A percentile compares a stretch with the other conserved stretches of the same genome.
These are phyloP conservation scores for Syngnathus acus DNA, from an alignment of 2,797 vertebrate species.

Conservation along the genomic window DNA sequence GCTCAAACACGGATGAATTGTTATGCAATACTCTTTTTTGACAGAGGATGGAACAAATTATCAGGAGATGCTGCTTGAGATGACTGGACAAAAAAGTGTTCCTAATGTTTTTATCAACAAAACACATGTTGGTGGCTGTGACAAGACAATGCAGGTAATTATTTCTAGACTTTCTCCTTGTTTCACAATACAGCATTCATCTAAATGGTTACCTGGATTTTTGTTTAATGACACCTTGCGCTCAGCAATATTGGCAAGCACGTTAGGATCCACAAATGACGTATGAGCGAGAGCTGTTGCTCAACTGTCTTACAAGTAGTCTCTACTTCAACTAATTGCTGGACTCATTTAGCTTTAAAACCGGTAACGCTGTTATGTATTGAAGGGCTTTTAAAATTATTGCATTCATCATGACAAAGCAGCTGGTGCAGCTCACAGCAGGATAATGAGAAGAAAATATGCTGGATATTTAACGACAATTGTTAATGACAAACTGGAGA, in stretches of 20 bases:
- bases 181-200: background rate
- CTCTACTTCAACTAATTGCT: background rate
- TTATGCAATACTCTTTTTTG: background rate
- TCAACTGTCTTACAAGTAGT: background rate
- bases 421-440: background rate
- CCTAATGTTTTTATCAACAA: constrained; percentile 94
- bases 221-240: background rate
- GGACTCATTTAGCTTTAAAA: background rate
- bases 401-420: too few species aligned
- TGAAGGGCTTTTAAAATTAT: too few species aligned
- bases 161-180: background rate
- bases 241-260: background rate
- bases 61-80: constrained; percentile 80
- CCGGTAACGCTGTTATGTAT: too few species aligned
- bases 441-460: background rate
- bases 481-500: background rate
- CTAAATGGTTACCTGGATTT: background rate
- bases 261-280: background rate
- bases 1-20: background rate
- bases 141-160: constrained; percentile 82
- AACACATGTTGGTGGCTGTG: constrained; percentile 87
- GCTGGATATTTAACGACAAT: background rate
- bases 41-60: constrained; percentile 77
- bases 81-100: constrained; percentile 89
- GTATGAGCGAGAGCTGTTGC: background rate